A percentile compares a stretch with the other conserved stretches of the same genome.
Conservation (phyloP, 2,888 invertebrate species). For the Sceliomorpha sp. region DNA sequence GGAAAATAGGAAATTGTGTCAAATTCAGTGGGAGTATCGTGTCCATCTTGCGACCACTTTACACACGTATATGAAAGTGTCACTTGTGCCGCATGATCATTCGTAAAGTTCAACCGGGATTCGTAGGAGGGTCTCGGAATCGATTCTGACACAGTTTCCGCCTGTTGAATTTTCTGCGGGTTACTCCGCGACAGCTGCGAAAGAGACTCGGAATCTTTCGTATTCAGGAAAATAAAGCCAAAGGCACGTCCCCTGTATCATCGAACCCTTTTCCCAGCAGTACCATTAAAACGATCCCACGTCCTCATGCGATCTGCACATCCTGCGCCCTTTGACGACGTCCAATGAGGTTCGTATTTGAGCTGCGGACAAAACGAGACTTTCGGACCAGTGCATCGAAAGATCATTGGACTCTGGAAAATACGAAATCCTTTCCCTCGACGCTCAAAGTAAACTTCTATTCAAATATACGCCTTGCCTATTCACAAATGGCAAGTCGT, state of each 20-base stretch:
- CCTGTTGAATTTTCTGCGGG: constrained; percentile 52
- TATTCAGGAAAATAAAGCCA: constrained; percentile 53
- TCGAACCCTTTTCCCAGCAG: constrained; percentile 41
- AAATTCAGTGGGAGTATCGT: too few relatives aligned
- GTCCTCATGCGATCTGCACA: constrained; percentile 28
- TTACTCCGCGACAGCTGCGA: constrained; percentile 55
- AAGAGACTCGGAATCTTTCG: constrained; percentile 35
- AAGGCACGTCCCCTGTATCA: constrained; percentile 39
- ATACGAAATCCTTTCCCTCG: constrained; percentile 47
- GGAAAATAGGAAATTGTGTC: too few relatives aligned
- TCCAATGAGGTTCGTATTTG: constrained; percentile 6
- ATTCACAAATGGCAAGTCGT: constrained; percentile 13
- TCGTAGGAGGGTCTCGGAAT: constrained; percentile 46
- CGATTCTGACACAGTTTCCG: constrained; percentile 51
- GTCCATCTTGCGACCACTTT: too few relatives aligned
- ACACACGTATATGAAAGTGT: too few relatives aligned
- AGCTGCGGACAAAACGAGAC: constrained; percentile 27
- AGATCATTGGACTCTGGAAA: constrained; percentile 45
- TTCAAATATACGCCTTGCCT: constrained; percentile 13
- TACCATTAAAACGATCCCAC: constrained; percentile 50
- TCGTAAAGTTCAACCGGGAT: constrained; percentile 34
- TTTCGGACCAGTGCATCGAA: constrained; percentile 13
- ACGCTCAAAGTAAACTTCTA: constrained; percentile 17
- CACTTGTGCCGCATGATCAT: constrained; percentile 24
- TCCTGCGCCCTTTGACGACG: constrained; percentile 43